phyloP scores from a whole-genome alignment of 2,113 vertebrate species.

The Prunella himalayana region DNA sequence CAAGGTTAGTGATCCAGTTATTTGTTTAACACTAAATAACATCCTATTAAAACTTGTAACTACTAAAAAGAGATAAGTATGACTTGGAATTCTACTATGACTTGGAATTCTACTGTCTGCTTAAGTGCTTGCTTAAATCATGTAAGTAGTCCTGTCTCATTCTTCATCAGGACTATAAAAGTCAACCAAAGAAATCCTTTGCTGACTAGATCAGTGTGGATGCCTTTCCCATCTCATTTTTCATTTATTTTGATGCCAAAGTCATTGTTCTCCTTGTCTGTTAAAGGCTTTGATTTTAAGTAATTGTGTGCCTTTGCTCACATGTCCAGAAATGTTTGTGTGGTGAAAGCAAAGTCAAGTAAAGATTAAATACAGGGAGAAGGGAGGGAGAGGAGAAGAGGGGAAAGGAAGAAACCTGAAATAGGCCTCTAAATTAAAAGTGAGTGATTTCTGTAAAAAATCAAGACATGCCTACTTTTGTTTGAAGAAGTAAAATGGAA shows the following conservation, averaged over 20 bases:
- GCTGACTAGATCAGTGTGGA: background rate
- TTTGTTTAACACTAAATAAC: background rate
- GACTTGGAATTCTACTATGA: background rate
- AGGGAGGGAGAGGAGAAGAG: background rate
- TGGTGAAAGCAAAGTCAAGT: background rate
- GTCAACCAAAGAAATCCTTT: background rate
- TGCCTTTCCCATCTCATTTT: background rate
- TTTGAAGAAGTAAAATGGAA: background rate
- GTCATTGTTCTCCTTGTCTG: accelerated
- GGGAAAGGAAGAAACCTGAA: background rate
- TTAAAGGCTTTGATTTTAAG: background rate
- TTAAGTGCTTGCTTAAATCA: background rate
- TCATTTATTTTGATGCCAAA: background rate
- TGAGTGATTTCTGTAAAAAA: background rate
- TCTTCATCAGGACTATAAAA: background rate
- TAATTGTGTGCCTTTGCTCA: background rate
- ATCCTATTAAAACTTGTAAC: background rate
- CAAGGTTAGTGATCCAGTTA: background rate
- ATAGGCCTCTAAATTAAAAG: background rate
- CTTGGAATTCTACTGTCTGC: background rate
- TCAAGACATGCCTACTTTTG: background rate
- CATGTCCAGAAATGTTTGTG: background rate
- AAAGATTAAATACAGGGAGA: background rate
- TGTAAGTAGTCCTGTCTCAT: background rate
- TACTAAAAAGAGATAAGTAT: background rate